These are phyloP conservation scores for Heterochromis multidens DNA, from an alignment of 2,113 vertebrate species.

Conservation along the genomic window DNA sequence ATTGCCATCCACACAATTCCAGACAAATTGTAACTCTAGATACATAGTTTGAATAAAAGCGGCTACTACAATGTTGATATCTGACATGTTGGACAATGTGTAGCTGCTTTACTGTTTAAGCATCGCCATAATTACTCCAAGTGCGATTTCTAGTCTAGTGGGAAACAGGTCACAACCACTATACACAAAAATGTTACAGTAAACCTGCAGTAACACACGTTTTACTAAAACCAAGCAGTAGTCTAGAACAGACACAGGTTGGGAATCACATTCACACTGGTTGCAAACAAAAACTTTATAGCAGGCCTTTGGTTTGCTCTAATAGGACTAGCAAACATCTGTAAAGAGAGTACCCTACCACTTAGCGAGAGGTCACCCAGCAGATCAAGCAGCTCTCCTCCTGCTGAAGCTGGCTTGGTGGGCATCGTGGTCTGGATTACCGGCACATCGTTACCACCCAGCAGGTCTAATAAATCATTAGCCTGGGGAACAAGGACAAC, in stretches of 20 bases:
- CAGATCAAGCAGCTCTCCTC: slow-evolving; percentile 94
- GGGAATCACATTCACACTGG: background rate
- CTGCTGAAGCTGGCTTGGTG: slow-evolving; percentile 87
- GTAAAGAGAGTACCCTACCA: slow-evolving; percentile 71
- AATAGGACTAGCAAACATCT: background rate
- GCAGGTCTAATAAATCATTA: slow-evolving; percentile 94
- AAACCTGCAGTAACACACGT: background rate
- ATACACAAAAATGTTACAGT: background rate
- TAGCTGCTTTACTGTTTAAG: background rate
- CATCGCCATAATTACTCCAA: background rate
- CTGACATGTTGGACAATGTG: background rate
- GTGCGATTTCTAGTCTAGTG: background rate
- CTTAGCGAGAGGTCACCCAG: slow-evolving; percentile 91
- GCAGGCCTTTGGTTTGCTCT: background rate
- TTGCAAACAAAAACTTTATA: background rate
- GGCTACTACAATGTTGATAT: background rate
- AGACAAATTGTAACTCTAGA: background rate
- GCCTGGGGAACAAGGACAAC: slow-evolving; percentile 74
- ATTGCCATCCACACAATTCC: background rate
- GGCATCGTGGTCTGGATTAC: slow-evolving; percentile 88
- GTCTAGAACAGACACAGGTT: background rate
- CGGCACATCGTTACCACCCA: slow-evolving; percentile 89
- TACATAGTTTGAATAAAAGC: background rate
- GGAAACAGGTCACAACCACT: background rate
- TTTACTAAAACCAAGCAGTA: background rate